Evolutionary conservation across 2,113 vertebrate species (phyloP), one percentile per base, ranked within the genome.

Genomic region (Grantiella picta): DNA sequence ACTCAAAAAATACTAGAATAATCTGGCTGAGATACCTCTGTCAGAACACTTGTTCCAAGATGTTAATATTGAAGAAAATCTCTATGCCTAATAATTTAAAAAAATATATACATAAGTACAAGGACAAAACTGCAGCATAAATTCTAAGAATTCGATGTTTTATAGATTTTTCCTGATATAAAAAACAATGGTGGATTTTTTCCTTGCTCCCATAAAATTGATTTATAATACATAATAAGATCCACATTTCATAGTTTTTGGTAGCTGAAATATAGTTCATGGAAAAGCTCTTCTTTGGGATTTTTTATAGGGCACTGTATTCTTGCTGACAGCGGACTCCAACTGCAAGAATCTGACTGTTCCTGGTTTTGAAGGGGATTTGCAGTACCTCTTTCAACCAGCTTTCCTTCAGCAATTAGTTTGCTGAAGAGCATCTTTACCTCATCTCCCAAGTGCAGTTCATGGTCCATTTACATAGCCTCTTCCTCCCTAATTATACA

Each of bases 131-230:
- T 44, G 45, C 57, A 75, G 66, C 23, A 94, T 52, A 85, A 90
- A 89, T 93, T 66, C 28, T 56, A 53, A 90, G 36, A 93, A 82
- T 56, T 49, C 6, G 3, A 65, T 83, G 66, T 80, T 72, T 80
- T 38, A 60, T 27, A 90, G 82, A 82, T 95, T 90, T 92, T n/a
- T 86, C 25, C 53, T 95, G 80, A 80, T 54, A 57, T 47, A 49
- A 94, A 92, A 75, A 92, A 82, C 69, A 90, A 90, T 36, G 54
- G 86, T 65, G 11, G 31, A 70, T 65, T 89, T 89, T 70, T 95
- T 65, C 53, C 72, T 91, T 91, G 31, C 31, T 83, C 42, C n/a
- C 59, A 80, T 65, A 90, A 94, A 95, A 92, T 16, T 80, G 76
- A 90, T 89, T 94, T 90, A 65, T 80, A 76, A 82, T 64, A 22